Base-by-base conservation (phyloP, 2,113 vertebrate species). In the Gobius niger region DNA sequence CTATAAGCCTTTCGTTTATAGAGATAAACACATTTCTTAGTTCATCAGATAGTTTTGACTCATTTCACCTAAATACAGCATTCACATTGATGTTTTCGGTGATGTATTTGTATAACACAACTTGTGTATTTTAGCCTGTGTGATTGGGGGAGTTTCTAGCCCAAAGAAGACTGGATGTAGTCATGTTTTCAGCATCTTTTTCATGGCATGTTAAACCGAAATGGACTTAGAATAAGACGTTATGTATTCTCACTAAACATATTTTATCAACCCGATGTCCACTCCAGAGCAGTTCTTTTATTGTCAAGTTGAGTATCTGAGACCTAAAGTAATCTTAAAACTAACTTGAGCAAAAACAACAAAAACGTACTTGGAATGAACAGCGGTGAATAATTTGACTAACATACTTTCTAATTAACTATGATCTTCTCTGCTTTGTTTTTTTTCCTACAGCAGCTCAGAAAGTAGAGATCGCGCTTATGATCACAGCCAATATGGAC, bases 401-500 rank as follows among this genome's bases (percentile, higher is more conserved):
- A 53, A 44, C 9, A 41, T 41, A 14, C 61, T 63, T 63, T 59
- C 5, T 0, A 69, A 68, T 16, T 78, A 74, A 76, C 54, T 12
- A 66, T 54, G 18, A 50, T 46, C 49, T 54, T 76, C 49, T 85
- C 65, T 80, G 62, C 67, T 68, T 60, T 86, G 67, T 90, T 83
- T 76, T 81, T 76, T 92, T 93, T 12, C 54, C 85, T 60, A 70
- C 96, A 99, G 96, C 94, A 96, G 95, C 93, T 96, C 98, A 92
- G 98, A 99, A 91, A 96, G 94, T 91, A 95, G 97, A 91, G 98
- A 99, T 88, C 97, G 98, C 92, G 93, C 95, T 83, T 99, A 98
- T 87, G 97, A 99, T 90, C 96, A 97, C 94, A 98, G 95, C 96
- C 96, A 96, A 84, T 99, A 98, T 89, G 96, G 96, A 96, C 97